These are phyloP conservation scores for Stegastes partitus DNA, from an alignment of 2,113 vertebrate genomes.

Conservation along the genomic window DNA sequence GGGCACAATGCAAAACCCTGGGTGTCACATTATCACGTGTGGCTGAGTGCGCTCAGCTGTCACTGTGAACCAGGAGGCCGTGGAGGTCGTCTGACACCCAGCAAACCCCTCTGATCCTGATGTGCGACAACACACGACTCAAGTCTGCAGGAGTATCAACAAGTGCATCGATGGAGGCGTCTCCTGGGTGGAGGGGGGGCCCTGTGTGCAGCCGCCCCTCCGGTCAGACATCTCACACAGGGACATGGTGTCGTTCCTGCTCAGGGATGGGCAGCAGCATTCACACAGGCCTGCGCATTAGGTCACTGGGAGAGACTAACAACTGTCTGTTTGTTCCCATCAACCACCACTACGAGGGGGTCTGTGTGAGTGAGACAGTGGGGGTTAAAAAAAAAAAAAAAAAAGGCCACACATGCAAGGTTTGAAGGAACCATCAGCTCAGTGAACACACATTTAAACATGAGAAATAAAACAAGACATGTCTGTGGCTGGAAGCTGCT, in stretches of 20 bases:
- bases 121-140: conserved; percentile 21
- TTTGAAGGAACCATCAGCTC: no score
- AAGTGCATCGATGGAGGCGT: conserved; percentile 6
- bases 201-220: conserved; percentile 33
- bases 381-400: no score
- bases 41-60: conserved; percentile 30
- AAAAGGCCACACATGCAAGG: no score
- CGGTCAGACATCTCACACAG: conserved; percentile 54
- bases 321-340: conserved; percentile 84
- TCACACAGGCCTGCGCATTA: conserved; percentile 82
- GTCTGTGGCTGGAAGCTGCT: no score
- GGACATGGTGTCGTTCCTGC: conserved; percentile 72
- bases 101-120: conserved; percentile 47
- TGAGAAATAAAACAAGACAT: no score
- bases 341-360: conserved; percentile 67
- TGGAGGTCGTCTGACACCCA: conserved; percentile 44
- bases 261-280: conserved; percentile 78
- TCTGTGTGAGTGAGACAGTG: conserved; percentile 18
- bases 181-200: no score
- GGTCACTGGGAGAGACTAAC: conserved; percentile 83
- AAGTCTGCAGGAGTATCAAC: not conserved
- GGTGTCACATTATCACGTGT: conserved; percentile 56
- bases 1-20: conserved; percentile 33
- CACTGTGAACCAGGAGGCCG: conserved; percentile 39
- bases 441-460: no score